phyloP scores from a whole-genome alignment of 2,888 invertebrate genomes.

The Torymus auratus region DNA sequence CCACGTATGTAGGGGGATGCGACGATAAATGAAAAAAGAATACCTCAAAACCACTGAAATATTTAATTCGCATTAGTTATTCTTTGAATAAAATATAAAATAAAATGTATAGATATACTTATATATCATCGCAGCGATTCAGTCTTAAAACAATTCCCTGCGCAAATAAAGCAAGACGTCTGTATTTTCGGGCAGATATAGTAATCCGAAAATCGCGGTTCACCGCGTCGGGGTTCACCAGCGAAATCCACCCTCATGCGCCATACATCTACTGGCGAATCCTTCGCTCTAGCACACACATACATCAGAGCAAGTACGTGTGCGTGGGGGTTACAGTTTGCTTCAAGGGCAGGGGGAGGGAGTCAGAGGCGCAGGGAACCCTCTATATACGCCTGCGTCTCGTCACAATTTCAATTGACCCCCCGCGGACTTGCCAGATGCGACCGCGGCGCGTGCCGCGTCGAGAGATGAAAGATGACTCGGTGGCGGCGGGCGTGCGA shows the following conservation, averaged over 20 bases:
- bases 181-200: conserved; percentile 20
- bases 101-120: too few relatives aligned
- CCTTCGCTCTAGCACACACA: too few relatives aligned
- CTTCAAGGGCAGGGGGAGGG: conserved; percentile 22
- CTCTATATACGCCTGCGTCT: conserved; percentile 24
- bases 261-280: too few relatives aligned
- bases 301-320: neutral
- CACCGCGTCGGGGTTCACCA: conserved; percentile 29
- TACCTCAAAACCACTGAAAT: too few relatives aligned
- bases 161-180: neutral
- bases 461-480: conserved; percentile 74
- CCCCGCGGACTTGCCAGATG: conserved; percentile 73
- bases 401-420: conserved; percentile 73
- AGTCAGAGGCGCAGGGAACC: neutral
- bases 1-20: too few relatives aligned
- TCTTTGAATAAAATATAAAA: too few relatives aligned
- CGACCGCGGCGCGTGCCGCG: conserved; percentile 73
- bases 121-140: too few relatives aligned
- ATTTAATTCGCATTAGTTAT: too few relatives aligned
- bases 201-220: conserved; percentile 52
- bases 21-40: too few relatives aligned
- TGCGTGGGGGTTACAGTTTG: neutral
- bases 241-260: conserved; percentile 25
- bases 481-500: conserved; percentile 54
- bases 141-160: conserved; percentile 8